phyloP scores from a whole-genome alignment of 2,797 vertebrate genomes.

The Siniperca scherzeri region DNA sequence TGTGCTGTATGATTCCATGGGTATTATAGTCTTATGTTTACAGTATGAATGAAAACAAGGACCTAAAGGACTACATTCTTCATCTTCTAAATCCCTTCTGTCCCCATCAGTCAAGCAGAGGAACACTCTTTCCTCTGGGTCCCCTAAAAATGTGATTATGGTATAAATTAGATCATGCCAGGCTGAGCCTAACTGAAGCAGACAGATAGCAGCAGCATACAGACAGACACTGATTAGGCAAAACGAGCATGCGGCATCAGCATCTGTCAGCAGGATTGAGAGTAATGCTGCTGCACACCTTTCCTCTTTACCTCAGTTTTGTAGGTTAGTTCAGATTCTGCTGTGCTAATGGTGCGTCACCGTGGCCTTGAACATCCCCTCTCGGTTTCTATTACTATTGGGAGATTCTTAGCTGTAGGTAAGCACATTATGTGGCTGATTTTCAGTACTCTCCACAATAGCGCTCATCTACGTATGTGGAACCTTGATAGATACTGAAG shows the following conservation, averaged over 20 bases:
- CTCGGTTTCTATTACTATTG: not conserved
- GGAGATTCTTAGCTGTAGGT: not conserved
- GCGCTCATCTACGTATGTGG: not conserved
- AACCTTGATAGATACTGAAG: not conserved
- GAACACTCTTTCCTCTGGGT: conserved; percentile 18
- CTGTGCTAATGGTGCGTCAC: not conserved
- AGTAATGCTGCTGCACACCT: conserved; percentile 13
- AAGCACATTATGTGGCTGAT: not conserved
- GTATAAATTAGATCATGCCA: conserved; percentile 43
- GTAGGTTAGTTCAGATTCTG: conserved; percentile 18
- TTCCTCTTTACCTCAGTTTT: conserved; percentile 1
- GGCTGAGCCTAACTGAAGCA: conserved; percentile 30
- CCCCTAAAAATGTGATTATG: conserved; percentile 49
- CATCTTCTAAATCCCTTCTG: conserved; percentile 17
- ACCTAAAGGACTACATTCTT: not conserved
- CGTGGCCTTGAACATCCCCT: not conserved
- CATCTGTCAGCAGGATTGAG: conserved; percentile 32
- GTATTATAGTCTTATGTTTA: not conserved
- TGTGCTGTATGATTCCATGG: not conserved
- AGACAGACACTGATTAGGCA: conserved; percentile 32
- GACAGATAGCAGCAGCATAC: conserved; percentile 27
- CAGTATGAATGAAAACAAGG: conserved; percentile 10
- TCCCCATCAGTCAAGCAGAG: conserved; percentile 33
- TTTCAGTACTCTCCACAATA: not conserved
- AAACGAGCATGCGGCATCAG: conserved; percentile 29